Evolutionary conservation across 2,888 invertebrate species (phyloP).

Genomic region (Crepidodera aurea): DNA sequence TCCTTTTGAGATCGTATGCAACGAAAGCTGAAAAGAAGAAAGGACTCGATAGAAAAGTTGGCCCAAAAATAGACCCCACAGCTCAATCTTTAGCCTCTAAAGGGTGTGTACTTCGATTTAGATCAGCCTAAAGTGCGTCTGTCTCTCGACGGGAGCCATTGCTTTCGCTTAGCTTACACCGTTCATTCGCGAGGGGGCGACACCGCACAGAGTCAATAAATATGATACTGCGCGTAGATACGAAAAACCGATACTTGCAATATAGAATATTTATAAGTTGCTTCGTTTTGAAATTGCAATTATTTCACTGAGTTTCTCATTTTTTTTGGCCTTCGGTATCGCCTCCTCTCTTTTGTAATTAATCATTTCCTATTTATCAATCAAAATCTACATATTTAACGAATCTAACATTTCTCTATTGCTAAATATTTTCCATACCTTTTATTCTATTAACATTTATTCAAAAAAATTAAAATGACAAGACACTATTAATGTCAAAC

Average conservation of each 20-base stretch:
- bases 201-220: constrained; percentile 58
- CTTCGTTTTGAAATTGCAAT: constrained; percentile 8
- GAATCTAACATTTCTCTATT: background rate
- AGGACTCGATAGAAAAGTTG: constrained; percentile 59
- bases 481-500: too few species aligned
- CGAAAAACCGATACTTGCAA: constrained; percentile 22
- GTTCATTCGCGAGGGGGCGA: constrained; percentile 51
- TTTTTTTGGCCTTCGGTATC: constrained; percentile 3
- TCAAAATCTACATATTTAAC: background rate
- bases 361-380: background rate
- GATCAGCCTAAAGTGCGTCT: constrained; percentile 48
- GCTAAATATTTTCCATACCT: too few species aligned
- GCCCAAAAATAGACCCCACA: constrained; percentile 64
- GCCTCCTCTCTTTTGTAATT: constrained; percentile 15
- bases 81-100: constrained; percentile 73
- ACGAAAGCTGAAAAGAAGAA: constrained; percentile 60
- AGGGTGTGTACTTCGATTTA: constrained; percentile 67
- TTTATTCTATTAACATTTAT: too few species aligned
- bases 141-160: constrained; percentile 55
- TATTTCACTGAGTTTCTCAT: background rate
- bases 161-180: constrained; percentile 49
- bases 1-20: constrained; percentile 54
- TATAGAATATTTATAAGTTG: constrained; percentile 9
- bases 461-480: too few species aligned
- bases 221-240: constrained; percentile 58